These are phyloP conservation scores for Harpegnathos saltator DNA, from an alignment of 1,140 invertebrate species.

Conservation along the genomic window DNA sequence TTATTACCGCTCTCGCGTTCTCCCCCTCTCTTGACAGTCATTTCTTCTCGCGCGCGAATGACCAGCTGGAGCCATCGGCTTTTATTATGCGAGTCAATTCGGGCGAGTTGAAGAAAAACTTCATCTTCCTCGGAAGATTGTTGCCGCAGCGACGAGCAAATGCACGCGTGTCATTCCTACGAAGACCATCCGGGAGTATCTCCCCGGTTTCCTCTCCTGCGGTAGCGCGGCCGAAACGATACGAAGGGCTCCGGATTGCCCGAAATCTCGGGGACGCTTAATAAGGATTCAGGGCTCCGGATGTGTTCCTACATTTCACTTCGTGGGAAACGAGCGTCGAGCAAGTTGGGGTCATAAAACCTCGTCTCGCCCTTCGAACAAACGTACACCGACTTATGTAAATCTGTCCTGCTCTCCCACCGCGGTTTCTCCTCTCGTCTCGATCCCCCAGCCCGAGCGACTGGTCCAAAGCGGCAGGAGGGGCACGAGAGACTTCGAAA, in stretches of 20 bases:
- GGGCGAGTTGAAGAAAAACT: constrained; percentile 20
- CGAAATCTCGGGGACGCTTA: constrained; percentile 39
- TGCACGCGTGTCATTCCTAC: no score
- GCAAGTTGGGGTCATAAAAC: constrained; percentile 47
- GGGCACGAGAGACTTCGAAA: constrained; percentile 13
- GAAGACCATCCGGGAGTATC: not conserved
- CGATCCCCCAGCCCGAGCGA: constrained; percentile 2
- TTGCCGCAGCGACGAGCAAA: not conserved
- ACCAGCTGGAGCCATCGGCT: not conserved
- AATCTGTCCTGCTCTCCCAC: constrained; percentile 29
- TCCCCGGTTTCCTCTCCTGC: not conserved
- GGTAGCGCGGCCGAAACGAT: not conserved
- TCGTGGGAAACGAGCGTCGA: constrained; percentile 58
- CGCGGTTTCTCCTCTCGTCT: constrained; percentile 26
- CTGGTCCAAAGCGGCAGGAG: not conserved
- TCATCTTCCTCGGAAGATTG: not conserved
- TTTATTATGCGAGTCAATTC: constrained; percentile 29
- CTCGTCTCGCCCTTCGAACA: constrained; percentile 50
- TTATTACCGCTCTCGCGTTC: constrained; percentile 69
- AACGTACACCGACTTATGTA: constrained; percentile 61
- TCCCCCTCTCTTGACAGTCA: not conserved
- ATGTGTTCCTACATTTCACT: constrained; percentile 52
- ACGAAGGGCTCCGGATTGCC: constrained; percentile 34
- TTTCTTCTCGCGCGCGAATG: constrained; percentile 23
- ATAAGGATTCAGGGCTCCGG: constrained; percentile 44